Evolutionary conservation across 2,888 invertebrate genomes (phyloP).

Genomic region (Craniophora ligustri): DNA sequence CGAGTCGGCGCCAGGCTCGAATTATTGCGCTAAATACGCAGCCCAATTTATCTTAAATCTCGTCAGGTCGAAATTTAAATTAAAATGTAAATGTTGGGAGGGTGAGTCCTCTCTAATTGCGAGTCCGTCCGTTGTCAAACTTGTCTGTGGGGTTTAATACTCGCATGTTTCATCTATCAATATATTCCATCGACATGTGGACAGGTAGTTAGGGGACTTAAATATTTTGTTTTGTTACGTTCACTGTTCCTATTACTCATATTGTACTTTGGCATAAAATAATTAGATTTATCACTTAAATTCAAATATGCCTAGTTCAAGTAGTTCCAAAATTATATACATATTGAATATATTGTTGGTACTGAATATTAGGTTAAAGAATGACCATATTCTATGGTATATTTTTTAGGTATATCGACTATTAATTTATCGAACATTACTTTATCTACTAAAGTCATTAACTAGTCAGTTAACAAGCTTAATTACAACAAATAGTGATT

Average conservation of each 20-base stretch:
- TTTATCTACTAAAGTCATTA: no score
- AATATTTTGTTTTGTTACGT: slow-evolving; percentile 4
- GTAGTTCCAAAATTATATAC: not conserved
- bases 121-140: slow-evolving; percentile 78
- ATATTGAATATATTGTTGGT: no score
- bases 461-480: no score
- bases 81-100: slow-evolving; percentile 87
- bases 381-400: no score
- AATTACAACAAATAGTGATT: no score
- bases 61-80: slow-evolving; percentile 87
- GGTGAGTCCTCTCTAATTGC: slow-evolving; percentile 81
- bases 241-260: not conserved
- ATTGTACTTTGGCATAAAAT: not conserved
- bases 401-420: no score
- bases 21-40: slow-evolving; percentile 85
- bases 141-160: slow-evolving; percentile 66
- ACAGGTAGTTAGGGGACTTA: slow-evolving; percentile 20
- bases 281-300: not conserved
- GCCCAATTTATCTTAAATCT: slow-evolving; percentile 86
- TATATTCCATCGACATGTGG: slow-evolving; percentile 22
- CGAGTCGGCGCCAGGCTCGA: slow-evolving; percentile 73
- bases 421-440: no score
- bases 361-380: no score
- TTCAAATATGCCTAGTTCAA: not conserved
- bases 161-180: slow-evolving; percentile 59